phyloP scores from a whole-genome alignment of 37 sponge, comb jelly and placozoan species.

The Diacarnus erythraeanus region DNA sequence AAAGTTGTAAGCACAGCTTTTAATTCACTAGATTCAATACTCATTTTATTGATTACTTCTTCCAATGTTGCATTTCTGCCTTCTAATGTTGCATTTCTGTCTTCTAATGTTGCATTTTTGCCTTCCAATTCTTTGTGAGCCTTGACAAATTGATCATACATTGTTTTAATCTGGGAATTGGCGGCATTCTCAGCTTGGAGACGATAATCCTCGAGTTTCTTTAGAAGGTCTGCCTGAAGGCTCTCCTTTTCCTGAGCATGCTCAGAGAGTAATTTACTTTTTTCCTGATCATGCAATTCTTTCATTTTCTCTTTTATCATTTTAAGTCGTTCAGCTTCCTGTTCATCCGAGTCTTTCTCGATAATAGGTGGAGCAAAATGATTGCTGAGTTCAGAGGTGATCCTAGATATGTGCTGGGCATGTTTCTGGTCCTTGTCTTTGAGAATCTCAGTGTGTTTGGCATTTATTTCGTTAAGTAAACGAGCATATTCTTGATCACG shows the following conservation, averaged over 20 bases:
- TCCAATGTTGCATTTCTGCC: not conserved
- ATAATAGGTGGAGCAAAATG: not conserved
- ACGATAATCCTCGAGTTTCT: constrained; percentile 32
- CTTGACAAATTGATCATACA: constrained; percentile 43
- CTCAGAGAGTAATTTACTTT: constrained; percentile 2
- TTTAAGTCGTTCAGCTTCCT: constrained; percentile 49
- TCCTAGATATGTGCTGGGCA: constrained; percentile 31
- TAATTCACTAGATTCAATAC: not conserved
- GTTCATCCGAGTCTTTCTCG: constrained; percentile 35
- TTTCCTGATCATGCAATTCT: constrained; percentile 50
- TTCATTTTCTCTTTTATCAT: constrained; percentile 56
- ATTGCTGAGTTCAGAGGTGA: constrained; percentile 27
- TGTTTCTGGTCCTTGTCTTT: constrained; percentile 38
- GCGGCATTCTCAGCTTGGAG: constrained; percentile 52
- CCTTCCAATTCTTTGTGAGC: constrained; percentile 36
- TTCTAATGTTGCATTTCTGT: not conserved
- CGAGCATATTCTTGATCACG: constrained; percentile 2
- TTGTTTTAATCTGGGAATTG: constrained; percentile 55
- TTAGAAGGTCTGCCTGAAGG: constrained; percentile 12
- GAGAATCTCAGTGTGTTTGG: not conserved
- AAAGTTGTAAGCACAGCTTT: not conserved
- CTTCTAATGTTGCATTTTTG: constrained; percentile 8
- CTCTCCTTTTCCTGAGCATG: constrained; percentile 36
- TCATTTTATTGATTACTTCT: not conserved
- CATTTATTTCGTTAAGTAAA: not conserved